A percentile compares a stretch with the other conserved stretches of the same genome.
Evolutionary conservation across 2,113 vertebrate species (phyloP).

Genomic region (Promerops cafer): DNA sequence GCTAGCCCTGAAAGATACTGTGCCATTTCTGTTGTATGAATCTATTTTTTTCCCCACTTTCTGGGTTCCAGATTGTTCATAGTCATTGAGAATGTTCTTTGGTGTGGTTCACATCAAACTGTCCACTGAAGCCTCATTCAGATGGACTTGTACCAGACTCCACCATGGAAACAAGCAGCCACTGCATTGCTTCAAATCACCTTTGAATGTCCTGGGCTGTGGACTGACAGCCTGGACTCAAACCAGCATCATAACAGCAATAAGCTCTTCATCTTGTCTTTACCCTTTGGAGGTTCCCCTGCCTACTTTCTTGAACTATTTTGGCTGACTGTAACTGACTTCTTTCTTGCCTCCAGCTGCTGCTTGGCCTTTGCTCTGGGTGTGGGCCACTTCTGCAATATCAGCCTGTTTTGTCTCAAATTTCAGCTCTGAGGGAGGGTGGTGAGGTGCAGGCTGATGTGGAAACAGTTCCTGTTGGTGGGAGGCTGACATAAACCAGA

Average conservation of each 20-base stretch:
- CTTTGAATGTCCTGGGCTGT: neutral
- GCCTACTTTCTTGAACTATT: neutral
- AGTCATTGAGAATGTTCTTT: neutral
- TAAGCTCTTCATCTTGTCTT: neutral
- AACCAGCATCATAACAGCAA: neutral
- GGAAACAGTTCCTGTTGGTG: neutral
- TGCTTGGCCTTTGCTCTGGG: neutral
- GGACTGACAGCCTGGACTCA: neutral
- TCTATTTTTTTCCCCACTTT: neutral
- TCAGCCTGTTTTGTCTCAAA: neutral
- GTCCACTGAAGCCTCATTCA: neutral
- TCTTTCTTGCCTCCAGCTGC: neutral
- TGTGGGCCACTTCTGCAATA: neutral
- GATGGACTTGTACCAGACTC: neutral
- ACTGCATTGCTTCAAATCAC: neutral
- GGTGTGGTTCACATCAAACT: neutral
- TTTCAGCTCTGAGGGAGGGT: neutral
- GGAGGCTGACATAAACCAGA: neutral
- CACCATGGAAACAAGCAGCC: neutral
- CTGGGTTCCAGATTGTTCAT: neutral
- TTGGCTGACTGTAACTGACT: neutral
- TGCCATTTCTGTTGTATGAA: neutral
- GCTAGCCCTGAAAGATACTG: neutral
- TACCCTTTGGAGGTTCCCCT: neutral
- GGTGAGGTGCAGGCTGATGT: neutral